These are phyloP conservation scores for Microcaecilia unicolor DNA, from an alignment of 2,797 vertebrate genomes.

Conservation along the genomic window DNA sequence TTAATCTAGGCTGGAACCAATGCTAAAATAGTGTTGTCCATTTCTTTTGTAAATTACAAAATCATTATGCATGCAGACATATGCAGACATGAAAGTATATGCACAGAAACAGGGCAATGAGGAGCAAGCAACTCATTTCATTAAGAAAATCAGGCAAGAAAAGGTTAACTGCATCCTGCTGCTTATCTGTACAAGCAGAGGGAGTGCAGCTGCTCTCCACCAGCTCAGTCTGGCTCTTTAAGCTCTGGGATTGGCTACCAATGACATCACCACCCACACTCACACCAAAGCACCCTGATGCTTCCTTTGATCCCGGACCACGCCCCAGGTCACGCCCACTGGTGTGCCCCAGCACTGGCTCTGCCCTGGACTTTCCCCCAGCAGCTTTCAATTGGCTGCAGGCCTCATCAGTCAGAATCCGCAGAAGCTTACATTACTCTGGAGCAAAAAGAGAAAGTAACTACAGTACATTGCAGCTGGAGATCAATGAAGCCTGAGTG, in stretches of 20 bases:
- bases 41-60: too few relatives aligned
- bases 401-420: slow-evolving; percentile 45
- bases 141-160: neutral
- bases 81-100: too few relatives aligned
- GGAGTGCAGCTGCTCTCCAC: slow-evolving; percentile 38
- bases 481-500: too few relatives aligned
- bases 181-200: slow-evolving; percentile 26
- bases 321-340: neutral
- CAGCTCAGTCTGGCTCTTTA: slow-evolving; percentile 39
- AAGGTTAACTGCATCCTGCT: slow-evolving; percentile 29
- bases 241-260: slow-evolving; percentile 72
- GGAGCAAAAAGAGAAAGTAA: slow-evolving; percentile 77
- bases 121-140: too few relatives aligned
- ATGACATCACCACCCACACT: slow-evolving; percentile 78
- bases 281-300: slow-evolving; percentile 23
- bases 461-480: slow-evolving; percentile 69
- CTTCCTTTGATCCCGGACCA: slow-evolving; percentile 21
- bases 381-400: slow-evolving; percentile 4
- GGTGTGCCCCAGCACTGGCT: slow-evolving; percentile 28
- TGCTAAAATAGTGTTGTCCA: too few relatives aligned
- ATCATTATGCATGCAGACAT: too few relatives aligned
- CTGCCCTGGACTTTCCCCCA: slow-evolving; percentile 12
- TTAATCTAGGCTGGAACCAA: too few relatives aligned
- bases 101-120: too few relatives aligned
- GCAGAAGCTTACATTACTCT: slow-evolving; percentile 59